A percentile compares a stretch with the other conserved stretches of the same genome.
These are phyloP conservation scores for Eucidaris tribuloides DNA, from an alignment of 35 echinoderm and acorn worm genomes.

Conservation along the genomic window DNA sequence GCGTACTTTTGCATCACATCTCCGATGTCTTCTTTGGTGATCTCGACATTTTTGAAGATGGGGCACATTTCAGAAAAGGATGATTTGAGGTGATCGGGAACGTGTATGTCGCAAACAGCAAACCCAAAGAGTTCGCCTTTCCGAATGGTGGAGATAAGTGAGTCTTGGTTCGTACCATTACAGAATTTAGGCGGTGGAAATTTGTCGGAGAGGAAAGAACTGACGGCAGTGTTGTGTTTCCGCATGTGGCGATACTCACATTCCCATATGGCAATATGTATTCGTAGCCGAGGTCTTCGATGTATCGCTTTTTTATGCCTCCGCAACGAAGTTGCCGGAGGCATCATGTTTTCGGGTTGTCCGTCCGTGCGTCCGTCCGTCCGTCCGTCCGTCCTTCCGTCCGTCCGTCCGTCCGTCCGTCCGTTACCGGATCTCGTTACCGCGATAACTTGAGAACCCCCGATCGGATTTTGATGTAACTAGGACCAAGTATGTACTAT, in stretches of 20 bases:
- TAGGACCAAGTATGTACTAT: too few relatives aligned
- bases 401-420: too few relatives aligned
- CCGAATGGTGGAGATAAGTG: not conserved
- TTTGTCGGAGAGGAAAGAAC: not conserved
- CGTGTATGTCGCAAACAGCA: not conserved
- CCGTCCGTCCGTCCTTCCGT: too few relatives aligned
- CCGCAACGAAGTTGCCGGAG: too few relatives aligned
- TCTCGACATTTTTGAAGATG: constrained; percentile 15
- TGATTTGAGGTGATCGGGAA: not conserved
- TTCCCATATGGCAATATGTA: constrained; percentile 2
- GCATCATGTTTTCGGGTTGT: too few relatives aligned
- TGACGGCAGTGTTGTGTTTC: not conserved
- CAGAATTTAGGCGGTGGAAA: not conserved
- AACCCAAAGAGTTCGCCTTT: not conserved
- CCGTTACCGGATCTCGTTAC: too few relatives aligned
- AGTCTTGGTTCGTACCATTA: not conserved
- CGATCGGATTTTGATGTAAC: too few relatives aligned
- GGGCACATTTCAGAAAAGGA: not conserved
- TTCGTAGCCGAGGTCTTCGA: not conserved
- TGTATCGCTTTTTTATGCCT: not conserved
- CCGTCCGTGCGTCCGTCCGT: too few relatives aligned
- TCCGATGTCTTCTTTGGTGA: not conserved
- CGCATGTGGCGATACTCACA: not conserved
- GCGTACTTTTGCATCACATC: not conserved
- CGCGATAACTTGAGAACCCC: too few relatives aligned